Base-by-base conservation (phyloP, 2,888 invertebrate species). In the Muscina levida region DNA sequence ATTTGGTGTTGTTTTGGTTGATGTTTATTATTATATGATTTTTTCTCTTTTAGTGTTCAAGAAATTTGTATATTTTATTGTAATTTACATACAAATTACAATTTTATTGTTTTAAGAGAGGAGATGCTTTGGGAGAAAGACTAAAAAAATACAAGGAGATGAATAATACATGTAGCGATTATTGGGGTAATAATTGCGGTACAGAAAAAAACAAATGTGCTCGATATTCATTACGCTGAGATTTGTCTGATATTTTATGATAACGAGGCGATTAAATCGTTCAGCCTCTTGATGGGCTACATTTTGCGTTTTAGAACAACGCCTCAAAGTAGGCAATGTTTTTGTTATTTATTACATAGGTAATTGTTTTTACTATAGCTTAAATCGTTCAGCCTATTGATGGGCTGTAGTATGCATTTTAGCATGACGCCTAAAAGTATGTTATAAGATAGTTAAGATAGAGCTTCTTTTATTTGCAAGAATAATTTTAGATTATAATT, bases 41-140 rank as follows among this genome's bases (percentile, higher is more conserved):
- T 42, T 37, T 71, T 48, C 65, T 80, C 71, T 80, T 46, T 22
- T 70, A 53, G 51, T 72, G 46, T 31, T 26, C n/a, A n/a, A n/a
- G n/a, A n/a, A n/a, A n/a, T n/a, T 56, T 68, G 53, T n/a, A 15
- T 72, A 24, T 39, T 5, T 15, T 37, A 39, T 31, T 22, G 57
- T 57, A 42, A 77, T 77, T 77, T 71, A 46, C 76, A 77, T 77
- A 81, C 10, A 80, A 77, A 80, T 80, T 57, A 67, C 22, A 39
- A 62, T 81, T 76, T 67, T 68, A 68, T 68, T 68, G 48, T 68
- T 68, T 68, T 42, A 53, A 53, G 39, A 53, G 31, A 31, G 31
- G 31, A 31, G 8, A 31, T 31, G 8, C 3, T 31, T 31, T n/a
- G n/a, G n/a, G n/a, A n/a, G n/a, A n/a, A n/a, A n/a, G n/a, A n/a